Conservation (phyloP, 2,888 invertebrate genomes). For the Palloptera scutellata region DNA sequence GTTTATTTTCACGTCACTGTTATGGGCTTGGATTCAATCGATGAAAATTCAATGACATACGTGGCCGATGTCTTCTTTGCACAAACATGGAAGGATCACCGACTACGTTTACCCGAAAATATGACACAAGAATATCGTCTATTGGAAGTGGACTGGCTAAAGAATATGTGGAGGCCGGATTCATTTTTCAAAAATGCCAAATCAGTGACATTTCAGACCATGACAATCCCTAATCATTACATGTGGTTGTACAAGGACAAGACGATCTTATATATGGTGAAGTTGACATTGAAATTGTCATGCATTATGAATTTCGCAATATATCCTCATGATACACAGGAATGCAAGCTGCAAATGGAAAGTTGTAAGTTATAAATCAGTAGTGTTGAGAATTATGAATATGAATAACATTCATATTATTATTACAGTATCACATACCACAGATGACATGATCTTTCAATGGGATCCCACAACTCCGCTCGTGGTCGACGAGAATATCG, state of each 20-base stretch:
- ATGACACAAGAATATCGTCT: constrained; percentile 92
- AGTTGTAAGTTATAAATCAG: constrained; percentile 74
- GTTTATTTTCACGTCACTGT: constrained; percentile 93
- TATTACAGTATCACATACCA: constrained; percentile 88
- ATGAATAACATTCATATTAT: background rate
- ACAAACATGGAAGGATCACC: constrained; percentile 92
- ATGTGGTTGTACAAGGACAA: constrained; percentile 90
- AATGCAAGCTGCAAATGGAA: constrained; percentile 93
- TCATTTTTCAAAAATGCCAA: constrained; percentile 95
- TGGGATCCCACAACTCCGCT: constrained; percentile 89
- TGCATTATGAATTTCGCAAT: constrained; percentile 95
- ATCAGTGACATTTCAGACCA: constrained; percentile 91
- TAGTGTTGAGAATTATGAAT: too few species aligned
- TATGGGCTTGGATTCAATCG: constrained; percentile 94
- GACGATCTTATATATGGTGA: constrained; percentile 83
- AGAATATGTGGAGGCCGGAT: constrained; percentile 93
- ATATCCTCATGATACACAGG: constrained; percentile 94
- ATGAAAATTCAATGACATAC: constrained; percentile 95
- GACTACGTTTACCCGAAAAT: constrained; percentile 85
- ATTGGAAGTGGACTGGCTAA: constrained; percentile 88
- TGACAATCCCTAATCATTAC: constrained; percentile 95
- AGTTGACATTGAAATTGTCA: constrained; percentile 86
- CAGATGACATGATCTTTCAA: constrained; percentile 86
- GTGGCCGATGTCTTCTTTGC: constrained; percentile 93
- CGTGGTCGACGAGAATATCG: constrained; percentile 87